phyloP scores from a whole-genome alignment of 2,888 invertebrate species.

The Dasypolia templi region DNA sequence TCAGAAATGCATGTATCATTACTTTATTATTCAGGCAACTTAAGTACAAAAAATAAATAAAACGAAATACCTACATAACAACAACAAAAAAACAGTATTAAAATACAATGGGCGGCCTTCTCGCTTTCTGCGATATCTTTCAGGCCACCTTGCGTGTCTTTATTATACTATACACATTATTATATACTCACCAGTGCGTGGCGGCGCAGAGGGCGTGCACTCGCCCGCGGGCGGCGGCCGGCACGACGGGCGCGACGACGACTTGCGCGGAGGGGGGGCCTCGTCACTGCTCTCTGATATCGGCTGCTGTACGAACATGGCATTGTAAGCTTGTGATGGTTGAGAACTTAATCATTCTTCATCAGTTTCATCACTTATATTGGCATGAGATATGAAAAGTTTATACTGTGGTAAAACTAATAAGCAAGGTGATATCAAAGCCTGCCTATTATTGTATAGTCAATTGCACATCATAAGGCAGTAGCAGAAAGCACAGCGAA shows the following conservation, averaged over 20 bases:
- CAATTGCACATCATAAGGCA: neutral
- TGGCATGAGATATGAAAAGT: neutral
- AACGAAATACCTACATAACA: neutral
- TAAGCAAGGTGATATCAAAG: no score
- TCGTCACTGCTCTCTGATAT: slow-evolving; percentile 89
- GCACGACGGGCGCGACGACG: slow-evolving; percentile 73
- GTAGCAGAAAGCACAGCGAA: neutral
- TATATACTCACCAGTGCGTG: slow-evolving; percentile 79
- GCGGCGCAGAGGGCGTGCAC: slow-evolving; percentile 82
- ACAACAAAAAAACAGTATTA: no score
- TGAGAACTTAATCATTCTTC: neutral
- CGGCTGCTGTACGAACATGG: slow-evolving; percentile 76
- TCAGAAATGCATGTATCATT: neutral
- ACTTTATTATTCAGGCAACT: neutral
- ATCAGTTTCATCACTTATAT: neutral
- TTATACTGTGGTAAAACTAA: neutral
- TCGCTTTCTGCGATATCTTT: neutral
- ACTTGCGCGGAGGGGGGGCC: slow-evolving; percentile 77
- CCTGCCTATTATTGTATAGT: no score
- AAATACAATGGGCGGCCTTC: neutral
- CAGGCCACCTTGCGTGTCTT: no score
- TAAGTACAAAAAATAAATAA: neutral
- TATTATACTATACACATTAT: no score
- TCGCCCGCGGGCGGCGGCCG: slow-evolving; percentile 51
- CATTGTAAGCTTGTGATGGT: neutral